These are phyloP conservation scores for Quiscalus mexicanus DNA, from an alignment of 2,113 vertebrate species.

Conservation along the genomic window DNA sequence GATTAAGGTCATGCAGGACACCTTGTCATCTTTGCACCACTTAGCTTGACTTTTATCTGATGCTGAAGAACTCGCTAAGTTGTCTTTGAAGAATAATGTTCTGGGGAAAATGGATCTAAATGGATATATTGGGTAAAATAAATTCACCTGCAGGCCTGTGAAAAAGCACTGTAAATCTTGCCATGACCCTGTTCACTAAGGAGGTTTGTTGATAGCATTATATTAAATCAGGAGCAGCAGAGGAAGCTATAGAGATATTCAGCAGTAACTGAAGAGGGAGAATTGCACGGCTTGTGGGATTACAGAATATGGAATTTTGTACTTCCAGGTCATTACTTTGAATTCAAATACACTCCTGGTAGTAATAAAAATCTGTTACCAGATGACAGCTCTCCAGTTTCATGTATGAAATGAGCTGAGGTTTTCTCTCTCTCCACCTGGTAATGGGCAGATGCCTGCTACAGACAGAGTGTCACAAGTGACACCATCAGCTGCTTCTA, in stretches of 20 bases:
- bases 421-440: slow-evolving; percentile 8
- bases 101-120: slow-evolving; percentile 2
- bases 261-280: slow-evolving; percentile 21
- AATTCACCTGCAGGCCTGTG: neutral
- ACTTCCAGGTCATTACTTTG: slow-evolving; percentile 45
- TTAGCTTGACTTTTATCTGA: neutral
- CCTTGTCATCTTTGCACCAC: neutral
- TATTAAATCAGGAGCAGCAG: slow-evolving; percentile 28
- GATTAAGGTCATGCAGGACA: neutral
- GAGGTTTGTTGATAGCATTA: slow-evolving; percentile 4
- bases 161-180: neutral
- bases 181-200: neutral
- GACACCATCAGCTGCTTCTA: neutral
- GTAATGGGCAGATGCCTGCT: slow-evolving; percentile 11
- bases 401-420: neutral
- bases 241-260: slow-evolving; percentile 20
- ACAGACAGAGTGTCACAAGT: neutral
- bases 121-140: slow-evolving; percentile 35
- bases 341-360: slow-evolving; percentile 45
- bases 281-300: slow-evolving; percentile 9
- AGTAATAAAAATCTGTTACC: slow-evolving; percentile 50
- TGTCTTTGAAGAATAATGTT: slow-evolving; percentile 21
- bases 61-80: neutral
- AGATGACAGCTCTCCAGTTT: slow-evolving; percentile 36
- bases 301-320: slow-evolving; percentile 48